Conservation (phyloP, 2,113 vertebrate species). For the Arizona elegans region DNA sequence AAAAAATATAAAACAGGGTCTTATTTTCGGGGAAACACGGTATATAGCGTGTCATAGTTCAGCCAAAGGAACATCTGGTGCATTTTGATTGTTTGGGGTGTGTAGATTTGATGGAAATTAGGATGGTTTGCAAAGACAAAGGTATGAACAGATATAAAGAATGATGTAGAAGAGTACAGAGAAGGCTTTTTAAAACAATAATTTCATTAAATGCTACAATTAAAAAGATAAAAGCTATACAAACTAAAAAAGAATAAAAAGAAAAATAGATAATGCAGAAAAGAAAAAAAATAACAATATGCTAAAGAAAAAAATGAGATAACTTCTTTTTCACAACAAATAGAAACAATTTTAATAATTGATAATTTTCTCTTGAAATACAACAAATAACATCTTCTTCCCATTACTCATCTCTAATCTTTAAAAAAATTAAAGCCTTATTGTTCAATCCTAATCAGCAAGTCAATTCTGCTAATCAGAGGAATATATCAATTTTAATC, state of each 20-base stretch:
- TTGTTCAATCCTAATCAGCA: background rate
- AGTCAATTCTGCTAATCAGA: background rate
- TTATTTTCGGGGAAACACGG: no score
- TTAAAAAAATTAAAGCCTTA: background rate
- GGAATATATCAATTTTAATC: background rate
- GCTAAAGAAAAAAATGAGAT: background rate
- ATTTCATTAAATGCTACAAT: background rate
- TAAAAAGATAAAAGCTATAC: background rate
- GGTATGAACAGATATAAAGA: background rate
- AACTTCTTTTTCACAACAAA: background rate
- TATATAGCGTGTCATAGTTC: background rate
- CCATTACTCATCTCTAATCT: background rate
- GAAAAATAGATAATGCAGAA: background rate
- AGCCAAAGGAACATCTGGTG: background rate
- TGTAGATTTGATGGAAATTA: background rate
- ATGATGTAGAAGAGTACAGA: background rate
- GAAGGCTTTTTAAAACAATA: background rate
- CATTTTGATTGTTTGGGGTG: background rate
- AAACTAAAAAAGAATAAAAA: background rate
- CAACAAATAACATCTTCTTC: background rate
- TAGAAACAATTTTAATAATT: background rate
- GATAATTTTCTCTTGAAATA: background rate
- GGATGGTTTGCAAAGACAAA: background rate
- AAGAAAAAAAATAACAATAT: background rate
- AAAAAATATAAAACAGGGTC: no score